Conservation (phyloP, 2,113 vertebrate species). For the Pterocles gutturalis region DNA sequence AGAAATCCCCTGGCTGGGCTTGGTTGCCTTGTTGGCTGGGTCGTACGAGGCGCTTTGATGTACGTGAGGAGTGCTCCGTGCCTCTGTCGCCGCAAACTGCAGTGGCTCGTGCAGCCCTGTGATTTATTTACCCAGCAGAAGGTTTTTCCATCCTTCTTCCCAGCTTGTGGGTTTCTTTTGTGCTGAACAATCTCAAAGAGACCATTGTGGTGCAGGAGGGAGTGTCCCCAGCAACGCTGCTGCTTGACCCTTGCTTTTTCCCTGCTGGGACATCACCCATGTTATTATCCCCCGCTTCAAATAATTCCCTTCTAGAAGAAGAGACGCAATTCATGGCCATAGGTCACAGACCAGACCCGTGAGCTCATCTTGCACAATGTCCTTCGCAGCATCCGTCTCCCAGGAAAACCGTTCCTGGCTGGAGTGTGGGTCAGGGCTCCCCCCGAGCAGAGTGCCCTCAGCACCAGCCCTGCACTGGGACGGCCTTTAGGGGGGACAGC, state of each 20-base stretch:
- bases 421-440: background rate
- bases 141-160: background rate
- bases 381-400: background rate
- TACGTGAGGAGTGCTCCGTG: background rate
- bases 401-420: background rate
- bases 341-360: background rate
- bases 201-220: background rate
- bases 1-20: background rate
- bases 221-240: background rate
- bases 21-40: background rate
- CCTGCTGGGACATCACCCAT: background rate
- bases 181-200: background rate
- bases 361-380: background rate
- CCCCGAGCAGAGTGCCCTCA: background rate
- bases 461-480: background rate
- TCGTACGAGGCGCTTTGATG: background rate
- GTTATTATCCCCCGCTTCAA: background rate
- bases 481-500: fast-evolving
- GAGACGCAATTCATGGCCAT: background rate
- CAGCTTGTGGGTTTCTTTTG: background rate
- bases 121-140: background rate
- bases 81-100: background rate
- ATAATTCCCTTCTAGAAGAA: background rate
- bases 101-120: background rate
- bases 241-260: conserved; percentile 2